Conservation (phyloP, 2,113 vertebrate genomes). For the Epinephelus moara region DNA sequence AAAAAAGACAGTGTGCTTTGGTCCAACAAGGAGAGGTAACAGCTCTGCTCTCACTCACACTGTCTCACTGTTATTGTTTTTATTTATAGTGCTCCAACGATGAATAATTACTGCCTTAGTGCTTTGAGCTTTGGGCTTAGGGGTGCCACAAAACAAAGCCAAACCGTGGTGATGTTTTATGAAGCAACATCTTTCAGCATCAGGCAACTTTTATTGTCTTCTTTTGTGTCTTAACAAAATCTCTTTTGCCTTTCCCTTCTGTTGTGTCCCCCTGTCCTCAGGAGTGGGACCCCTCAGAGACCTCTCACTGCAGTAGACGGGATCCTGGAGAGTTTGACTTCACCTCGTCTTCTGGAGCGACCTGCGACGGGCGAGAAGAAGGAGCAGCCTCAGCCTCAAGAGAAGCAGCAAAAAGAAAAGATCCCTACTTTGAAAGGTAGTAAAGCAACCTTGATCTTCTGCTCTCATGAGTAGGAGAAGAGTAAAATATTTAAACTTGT, state of each 20-base stretch:
- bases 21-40: constrained; percentile 76
- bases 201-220: neutral
- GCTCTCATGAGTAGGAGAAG: neutral
- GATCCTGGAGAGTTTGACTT: constrained; percentile 85
- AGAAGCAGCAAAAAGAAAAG: constrained; percentile 68
- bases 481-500: neutral
- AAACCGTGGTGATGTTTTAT: constrained; percentile 8
- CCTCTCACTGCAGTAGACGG: constrained; percentile 88
- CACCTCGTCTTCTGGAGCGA: constrained; percentile 79
- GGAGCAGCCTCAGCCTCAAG: constrained; percentile 75
- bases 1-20: constrained; percentile 60
- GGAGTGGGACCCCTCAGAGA: constrained; percentile 81
- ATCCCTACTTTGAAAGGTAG: constrained; percentile 68
- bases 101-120: constrained; percentile 55
- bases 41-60: neutral
- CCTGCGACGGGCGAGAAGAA: constrained; percentile 78
- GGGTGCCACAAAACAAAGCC: constrained; percentile 26
- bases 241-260: neutral
- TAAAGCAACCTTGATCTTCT: neutral
- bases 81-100: constrained; percentile 50
- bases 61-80: neutral
- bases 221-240: neutral
- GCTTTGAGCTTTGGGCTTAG: constrained; percentile 11
- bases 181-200: neutral
- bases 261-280: neutral